phyloP scores from a whole-genome alignment of 2,888 invertebrate genomes.

The Nymphalis polychloros region DNA sequence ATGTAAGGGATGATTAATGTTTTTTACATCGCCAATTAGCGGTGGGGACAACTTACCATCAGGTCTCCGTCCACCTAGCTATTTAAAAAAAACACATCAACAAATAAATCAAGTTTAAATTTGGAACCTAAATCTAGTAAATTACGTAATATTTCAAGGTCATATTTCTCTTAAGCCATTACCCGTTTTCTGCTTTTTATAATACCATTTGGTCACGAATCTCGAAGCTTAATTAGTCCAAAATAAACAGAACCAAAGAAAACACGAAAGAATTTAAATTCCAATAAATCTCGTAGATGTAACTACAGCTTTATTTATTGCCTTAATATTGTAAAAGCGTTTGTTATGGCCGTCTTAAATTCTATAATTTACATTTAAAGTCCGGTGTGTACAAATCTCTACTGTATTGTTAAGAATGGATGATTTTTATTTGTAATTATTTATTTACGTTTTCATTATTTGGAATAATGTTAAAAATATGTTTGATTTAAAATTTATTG shows the following conservation, averaged over 20 bases:
- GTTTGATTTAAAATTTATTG: too few species aligned
- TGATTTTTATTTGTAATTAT: not conserved
- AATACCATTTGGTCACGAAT: not conserved
- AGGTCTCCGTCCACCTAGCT: too few species aligned
- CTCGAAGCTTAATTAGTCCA: constrained; percentile 9
- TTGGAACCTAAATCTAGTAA: too few species aligned
- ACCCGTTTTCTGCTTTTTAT: not conserved
- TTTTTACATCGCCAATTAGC: too few species aligned
- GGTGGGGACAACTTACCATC: too few species aligned
- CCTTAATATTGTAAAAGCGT: constrained; percentile 35
- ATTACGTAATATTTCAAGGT: not conserved
- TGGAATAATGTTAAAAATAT: too few species aligned
- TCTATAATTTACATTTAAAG: constrained; percentile 21
- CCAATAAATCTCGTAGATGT: constrained; percentile 30
- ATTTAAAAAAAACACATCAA: too few species aligned
- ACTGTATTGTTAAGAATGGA: not conserved
- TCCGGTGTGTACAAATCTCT: constrained; percentile 2
- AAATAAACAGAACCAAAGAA: constrained; percentile 15
- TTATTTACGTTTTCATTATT: too few species aligned
- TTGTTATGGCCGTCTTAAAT: constrained; percentile 23
- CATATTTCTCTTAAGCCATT: not conserved
- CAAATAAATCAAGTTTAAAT: too few species aligned
- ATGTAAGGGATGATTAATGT: too few species aligned
- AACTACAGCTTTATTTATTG: constrained; percentile 32
- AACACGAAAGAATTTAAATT: constrained; percentile 33